Conservation (phyloP, 2,113 vertebrate species). For the Andinoacara biseriatus region DNA sequence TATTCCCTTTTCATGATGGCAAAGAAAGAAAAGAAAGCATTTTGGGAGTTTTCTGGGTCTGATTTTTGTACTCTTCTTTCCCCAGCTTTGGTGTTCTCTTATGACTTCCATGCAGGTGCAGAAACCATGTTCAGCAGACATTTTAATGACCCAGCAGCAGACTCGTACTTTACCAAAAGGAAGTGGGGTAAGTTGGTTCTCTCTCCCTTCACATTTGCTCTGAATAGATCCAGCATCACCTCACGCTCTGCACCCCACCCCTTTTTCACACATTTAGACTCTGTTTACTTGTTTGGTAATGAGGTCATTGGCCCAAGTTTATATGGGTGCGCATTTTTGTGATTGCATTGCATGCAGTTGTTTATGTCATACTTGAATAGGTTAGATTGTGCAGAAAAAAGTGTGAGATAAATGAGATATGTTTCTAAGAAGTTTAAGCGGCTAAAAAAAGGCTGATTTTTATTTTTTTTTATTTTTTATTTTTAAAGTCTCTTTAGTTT, state of each 20-base stretch:
- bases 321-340: slow-evolving; percentile 5
- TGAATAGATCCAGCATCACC: slow-evolving; percentile 22
- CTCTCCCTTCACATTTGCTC: neutral
- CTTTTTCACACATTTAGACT: slow-evolving; percentile 21
- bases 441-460: neutral
- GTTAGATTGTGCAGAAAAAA: neutral
- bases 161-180: slow-evolving; percentile 97
- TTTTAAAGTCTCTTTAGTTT: slow-evolving; percentile 14
- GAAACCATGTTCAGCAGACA: slow-evolving; percentile 99
- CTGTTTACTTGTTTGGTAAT: slow-evolving; percentile 15
- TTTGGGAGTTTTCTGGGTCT: neutral
- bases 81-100: slow-evolving; percentile 96
- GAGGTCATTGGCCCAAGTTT: neutral
- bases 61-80: neutral
- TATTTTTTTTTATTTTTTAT: neutral
- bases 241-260: neutral
- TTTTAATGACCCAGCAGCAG: slow-evolving; percentile 95
- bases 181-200: slow-evolving; percentile 92
- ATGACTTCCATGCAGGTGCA: slow-evolving; percentile 98
- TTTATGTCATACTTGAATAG: neutral
- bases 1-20: neutral
- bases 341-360: neutral
- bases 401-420: neutral
- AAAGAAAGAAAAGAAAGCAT: neutral
- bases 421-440: neutral